Evolutionary conservation across 2,113 vertebrate genomes (phyloP).

Genomic region (Craseonycteris thonglongyai): DNA sequence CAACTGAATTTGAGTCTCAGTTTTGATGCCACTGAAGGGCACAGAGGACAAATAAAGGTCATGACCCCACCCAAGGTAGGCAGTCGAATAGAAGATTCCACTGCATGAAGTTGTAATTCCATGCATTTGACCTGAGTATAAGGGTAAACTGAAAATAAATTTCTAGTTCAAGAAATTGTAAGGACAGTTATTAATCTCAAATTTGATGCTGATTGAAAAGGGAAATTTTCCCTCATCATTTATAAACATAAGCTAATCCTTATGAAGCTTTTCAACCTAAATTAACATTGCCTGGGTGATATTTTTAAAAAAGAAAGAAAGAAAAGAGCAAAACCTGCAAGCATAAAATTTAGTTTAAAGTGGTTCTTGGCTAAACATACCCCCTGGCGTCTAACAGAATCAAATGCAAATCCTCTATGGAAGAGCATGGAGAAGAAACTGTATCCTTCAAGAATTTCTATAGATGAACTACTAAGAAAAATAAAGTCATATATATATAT

Average conservation of each 20-base stretch:
- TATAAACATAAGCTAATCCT: conserved; percentile 21
- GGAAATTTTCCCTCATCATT: background rate
- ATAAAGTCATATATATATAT: background rate
- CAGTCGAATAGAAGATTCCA: background rate
- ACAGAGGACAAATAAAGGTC: background rate
- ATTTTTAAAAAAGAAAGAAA: background rate
- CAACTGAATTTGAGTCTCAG: background rate
- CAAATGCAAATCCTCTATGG: background rate
- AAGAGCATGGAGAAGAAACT: background rate
- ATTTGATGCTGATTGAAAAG: background rate
- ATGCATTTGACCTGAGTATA: background rate
- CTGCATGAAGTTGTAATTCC: background rate
- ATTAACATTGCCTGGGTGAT: background rate
- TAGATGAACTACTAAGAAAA: background rate
- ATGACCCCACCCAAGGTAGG: background rate
- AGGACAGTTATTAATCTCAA: background rate
- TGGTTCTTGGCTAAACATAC: background rate
- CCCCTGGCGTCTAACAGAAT: background rate
- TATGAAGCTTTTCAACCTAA: background rate
- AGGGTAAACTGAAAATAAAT: background rate
- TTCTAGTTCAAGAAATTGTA: background rate
- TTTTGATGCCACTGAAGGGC: background rate
- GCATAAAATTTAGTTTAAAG: background rate
- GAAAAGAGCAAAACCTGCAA: background rate
- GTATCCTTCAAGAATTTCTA: background rate